Evolutionary conservation across 1,140 invertebrate genomes (phyloP).

Genomic region (Ruditapes philippinarum): DNA sequence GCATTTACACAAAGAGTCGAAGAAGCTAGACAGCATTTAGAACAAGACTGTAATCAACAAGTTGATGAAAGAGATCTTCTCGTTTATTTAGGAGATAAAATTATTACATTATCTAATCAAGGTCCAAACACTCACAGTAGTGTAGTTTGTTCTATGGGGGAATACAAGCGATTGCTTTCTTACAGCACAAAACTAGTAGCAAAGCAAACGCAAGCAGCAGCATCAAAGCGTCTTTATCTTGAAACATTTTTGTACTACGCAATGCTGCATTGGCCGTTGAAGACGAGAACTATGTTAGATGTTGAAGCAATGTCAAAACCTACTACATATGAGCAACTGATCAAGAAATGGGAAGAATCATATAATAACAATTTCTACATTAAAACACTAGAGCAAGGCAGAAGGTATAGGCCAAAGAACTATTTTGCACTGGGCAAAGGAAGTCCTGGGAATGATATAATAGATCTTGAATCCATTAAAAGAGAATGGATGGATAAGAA

Average conservation of each 20-base stretch:
- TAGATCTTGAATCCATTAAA: slow-evolving; percentile 43
- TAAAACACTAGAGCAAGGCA: background rate
- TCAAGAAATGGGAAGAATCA: slow-evolving; percentile 21
- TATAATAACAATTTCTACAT: slow-evolving; percentile 33
- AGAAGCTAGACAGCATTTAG: background rate
- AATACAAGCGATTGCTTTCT: background rate
- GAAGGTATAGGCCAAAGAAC: slow-evolving; percentile 38
- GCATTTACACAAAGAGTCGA: background rate
- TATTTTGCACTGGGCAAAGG: slow-evolving; percentile 48
- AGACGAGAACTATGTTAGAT: background rate
- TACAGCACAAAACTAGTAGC: slow-evolving; percentile 12
- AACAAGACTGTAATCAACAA: background rate
- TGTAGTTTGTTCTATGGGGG: background rate
- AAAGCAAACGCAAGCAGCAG: background rate
- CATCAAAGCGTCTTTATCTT: background rate
- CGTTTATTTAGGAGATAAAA: slow-evolving; percentile 31
- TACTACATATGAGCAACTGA: background rate
- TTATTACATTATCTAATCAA: slow-evolving; percentile 27
- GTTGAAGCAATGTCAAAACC: background rate
- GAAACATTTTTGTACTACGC: slow-evolving; percentile 45
- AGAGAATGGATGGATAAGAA: slow-evolving; percentile 40
- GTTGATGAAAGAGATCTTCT: slow-evolving; percentile 32
- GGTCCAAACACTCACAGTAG: background rate
- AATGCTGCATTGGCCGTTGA: slow-evolving; percentile 51
- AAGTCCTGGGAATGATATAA: slow-evolving; percentile 41